Conservation (phyloP, 2,888 invertebrate species). For the Harpalus rufipes region DNA sequence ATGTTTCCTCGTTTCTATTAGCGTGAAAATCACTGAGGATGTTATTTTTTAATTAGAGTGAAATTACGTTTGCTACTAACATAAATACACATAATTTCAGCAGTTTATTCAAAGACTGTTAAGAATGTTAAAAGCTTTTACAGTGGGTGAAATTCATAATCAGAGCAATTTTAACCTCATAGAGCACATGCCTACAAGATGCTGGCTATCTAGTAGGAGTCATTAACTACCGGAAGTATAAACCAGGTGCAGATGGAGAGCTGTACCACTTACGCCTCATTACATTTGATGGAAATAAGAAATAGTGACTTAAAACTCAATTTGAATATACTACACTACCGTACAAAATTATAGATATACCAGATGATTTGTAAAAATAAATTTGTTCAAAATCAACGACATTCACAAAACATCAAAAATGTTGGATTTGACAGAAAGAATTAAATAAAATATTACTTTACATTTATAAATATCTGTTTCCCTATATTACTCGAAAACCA, state of each 20-base stretch:
- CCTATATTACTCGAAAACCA: not conserved
- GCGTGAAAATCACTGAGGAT: not conserved
- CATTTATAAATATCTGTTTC: not conserved
- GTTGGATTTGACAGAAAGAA: too few relatives aligned
- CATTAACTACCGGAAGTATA: conserved; percentile 53
- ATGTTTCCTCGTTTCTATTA: not conserved
- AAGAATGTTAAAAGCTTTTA: not conserved
- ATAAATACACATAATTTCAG: not conserved
- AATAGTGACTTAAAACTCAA: not conserved
- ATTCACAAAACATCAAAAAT: not conserved
- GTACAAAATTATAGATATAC: not conserved
- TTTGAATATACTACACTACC: not conserved
- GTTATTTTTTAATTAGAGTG: not conserved
- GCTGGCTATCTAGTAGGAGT: not conserved
- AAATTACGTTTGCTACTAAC: not conserved
- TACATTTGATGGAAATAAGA: not conserved
- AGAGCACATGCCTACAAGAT: conserved; percentile 1
- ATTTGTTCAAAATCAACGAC: not conserved
- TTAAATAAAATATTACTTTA: too few relatives aligned
- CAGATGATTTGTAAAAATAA: not conserved
- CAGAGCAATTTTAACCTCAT: not conserved
- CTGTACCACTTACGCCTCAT: not conserved
- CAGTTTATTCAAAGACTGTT: not conserved
- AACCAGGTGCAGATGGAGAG: conserved; percentile 52
- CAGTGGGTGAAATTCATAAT: not conserved